These are phyloP conservation scores for Threskiornis aethiopicus DNA, from an alignment of 2,797 vertebrate genomes.

Conservation along the genomic window DNA sequence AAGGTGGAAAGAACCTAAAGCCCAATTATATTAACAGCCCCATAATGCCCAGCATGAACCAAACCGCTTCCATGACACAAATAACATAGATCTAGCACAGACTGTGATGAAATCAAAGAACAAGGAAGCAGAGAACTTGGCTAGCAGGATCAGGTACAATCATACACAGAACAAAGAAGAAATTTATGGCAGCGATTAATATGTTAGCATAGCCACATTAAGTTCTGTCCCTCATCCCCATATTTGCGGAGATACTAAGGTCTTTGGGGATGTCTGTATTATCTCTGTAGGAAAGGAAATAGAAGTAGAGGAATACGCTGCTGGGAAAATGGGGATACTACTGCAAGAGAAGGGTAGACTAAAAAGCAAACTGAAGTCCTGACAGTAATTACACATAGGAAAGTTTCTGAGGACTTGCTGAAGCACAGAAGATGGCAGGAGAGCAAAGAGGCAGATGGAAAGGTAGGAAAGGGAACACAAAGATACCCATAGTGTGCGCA, in stretches of 20 bases:
- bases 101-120: background rate
- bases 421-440: background rate
- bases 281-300: background rate
- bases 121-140: background rate
- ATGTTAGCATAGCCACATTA: background rate
- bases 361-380: background rate
- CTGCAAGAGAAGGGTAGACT: background rate
- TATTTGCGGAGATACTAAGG: background rate
- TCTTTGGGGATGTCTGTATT: background rate
- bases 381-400: background rate
- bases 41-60: background rate
- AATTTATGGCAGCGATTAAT: background rate
- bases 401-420: background rate
- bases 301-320: background rate
- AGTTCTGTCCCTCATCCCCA: rapidly evolving
- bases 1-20: background rate
- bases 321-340: background rate
- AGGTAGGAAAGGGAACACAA: background rate
- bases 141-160: background rate
- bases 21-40: background rate
- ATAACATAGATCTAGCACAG: background rate
- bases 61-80: background rate
- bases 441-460: background rate
- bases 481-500: background rate
- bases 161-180: background rate